Base-by-base conservation (phyloP, 2,113 vertebrate genomes). In the Coptodon bakossiorum region DNA sequence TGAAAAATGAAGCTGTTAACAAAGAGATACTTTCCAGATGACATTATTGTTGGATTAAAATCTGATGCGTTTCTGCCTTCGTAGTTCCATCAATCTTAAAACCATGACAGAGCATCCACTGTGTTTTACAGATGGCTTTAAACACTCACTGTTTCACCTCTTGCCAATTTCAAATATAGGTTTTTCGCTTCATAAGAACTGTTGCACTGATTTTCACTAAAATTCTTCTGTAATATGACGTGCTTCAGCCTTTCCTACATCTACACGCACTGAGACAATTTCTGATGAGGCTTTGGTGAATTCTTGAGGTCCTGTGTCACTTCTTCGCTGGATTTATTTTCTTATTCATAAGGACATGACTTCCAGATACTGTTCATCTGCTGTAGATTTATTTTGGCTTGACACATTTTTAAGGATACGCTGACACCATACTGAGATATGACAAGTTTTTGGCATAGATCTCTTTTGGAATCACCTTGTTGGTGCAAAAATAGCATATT, bases 281-380 rank as follows among this genome's bases (percentile, higher is more conserved):
- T 71, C 24, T 73, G 68, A 73, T 45, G 68, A 73, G 40, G 14
- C 40, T 73, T 73, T 40, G n/a, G 36, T 13, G n/a, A 71, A 24
- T 22, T 43, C 2, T 43, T 43, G 7, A 71, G 38, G 38, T 45
- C 13, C 38, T 73, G 38, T 3, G 68, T 73, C 68, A 45, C 12
- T 16, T 45, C 22, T 73, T 73, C 0, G 8, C 22, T 27, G 22
- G 8, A 45, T 45, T 50, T 76, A 17, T 29, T 3, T 29, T 48
- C 4, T 29, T 48, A 48, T 76, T 76, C 14, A 11, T 76, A 48
- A 29, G 40, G 24, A 48, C 4, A 48, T 48, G 68, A 17, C 22
- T 76, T 48, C 14, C 22, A 76, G 68, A 48, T 45, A 7, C 68
- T 76, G 40, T 48, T 73, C 13, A 73, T 73, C 40, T 45, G 38